These are phyloP conservation scores for Akabosia matsudoensis DNA, from an alignment of 1,140 invertebrate genomes.

Conservation along the genomic window DNA sequence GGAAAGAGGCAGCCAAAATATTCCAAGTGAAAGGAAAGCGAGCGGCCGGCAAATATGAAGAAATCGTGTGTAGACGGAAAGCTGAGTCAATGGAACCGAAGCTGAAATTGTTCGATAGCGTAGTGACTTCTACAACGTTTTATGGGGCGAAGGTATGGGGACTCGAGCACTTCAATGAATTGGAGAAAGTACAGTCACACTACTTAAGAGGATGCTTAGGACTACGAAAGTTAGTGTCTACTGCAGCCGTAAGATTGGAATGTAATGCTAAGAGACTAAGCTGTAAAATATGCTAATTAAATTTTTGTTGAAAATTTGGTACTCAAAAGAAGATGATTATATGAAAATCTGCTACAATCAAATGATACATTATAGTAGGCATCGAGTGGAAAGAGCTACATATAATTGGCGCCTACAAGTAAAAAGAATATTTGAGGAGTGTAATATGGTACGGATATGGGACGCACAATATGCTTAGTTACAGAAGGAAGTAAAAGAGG, in stretches of 20 bases:
- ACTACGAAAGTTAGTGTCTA: not conserved
- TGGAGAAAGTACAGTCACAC: not conserved
- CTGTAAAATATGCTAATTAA: not conserved
- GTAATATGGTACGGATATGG: not conserved
- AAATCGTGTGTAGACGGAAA: not conserved
- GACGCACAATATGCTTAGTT: not conserved
- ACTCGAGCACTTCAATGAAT: not conserved
- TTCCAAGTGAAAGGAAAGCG: slow-evolving; percentile 7
- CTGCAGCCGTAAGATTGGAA: not conserved
- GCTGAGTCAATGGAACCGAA: not conserved
- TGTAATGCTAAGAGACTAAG: not conserved
- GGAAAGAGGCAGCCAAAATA: not conserved
- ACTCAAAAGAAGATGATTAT: not conserved
- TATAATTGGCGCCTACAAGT: slow-evolving; percentile 15
- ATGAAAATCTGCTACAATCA: not conserved
- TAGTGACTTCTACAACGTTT: not conserved
- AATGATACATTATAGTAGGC: not conserved
- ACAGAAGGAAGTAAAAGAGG: not conserved
- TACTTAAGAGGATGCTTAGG: not conserved
- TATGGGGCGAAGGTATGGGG: slow-evolving; percentile 18
- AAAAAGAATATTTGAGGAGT: not conserved
- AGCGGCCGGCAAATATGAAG: not conserved
- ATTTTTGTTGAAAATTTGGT: not conserved
- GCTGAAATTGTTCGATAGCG: not conserved
- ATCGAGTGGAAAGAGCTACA: not conserved